phyloP scores from a whole-genome alignment of 53 echinoderm and acorn worm genomes.

The Patiria pectinifera region DNA sequence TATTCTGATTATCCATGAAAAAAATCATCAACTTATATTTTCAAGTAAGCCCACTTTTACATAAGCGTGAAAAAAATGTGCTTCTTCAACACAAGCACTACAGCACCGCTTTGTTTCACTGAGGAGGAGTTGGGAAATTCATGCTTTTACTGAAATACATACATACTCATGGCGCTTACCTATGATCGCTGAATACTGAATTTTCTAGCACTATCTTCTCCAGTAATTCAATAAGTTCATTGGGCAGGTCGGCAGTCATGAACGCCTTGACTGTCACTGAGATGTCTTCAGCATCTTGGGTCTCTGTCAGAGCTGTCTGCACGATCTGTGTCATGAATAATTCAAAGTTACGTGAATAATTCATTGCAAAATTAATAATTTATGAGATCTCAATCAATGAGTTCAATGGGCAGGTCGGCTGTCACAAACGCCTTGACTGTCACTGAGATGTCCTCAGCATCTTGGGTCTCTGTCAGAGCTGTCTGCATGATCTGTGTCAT shows the following conservation, averaged over 20 bases:
- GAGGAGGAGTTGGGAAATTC: too few species aligned
- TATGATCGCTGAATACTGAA: conserved; percentile 99
- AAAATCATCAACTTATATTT: too few species aligned
- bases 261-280: conserved; percentile 99
- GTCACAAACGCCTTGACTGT: conserved; percentile 99
- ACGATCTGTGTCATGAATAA: conserved; percentile 78
- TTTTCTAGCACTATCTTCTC: conserved; percentile 99
- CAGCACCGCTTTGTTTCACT: too few species aligned
- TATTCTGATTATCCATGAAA: too few species aligned
- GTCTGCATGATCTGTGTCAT: conserved; percentile 91
- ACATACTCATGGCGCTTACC: conserved; percentile 55
- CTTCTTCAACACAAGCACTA: too few species aligned
- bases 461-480: conserved; percentile 98
- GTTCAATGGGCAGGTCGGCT: conserved; percentile 97
- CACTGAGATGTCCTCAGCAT: conserved; percentile 98
- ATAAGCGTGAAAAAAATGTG: too few species aligned
- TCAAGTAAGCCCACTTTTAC: too few species aligned
- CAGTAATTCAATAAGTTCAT: conserved; percentile 96
- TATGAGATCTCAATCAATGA: conserved; percentile 68
- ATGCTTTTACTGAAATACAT: too few species aligned
- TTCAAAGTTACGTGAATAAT: background rate
- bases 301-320: conserved; percentile 97
- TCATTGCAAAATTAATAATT: background rate
- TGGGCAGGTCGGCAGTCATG: conserved; percentile 99
- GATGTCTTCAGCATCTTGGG: conserved; percentile 99